A percentile compares a stretch with the other conserved stretches of the same genome.
These are phyloP conservation scores for Dromiciops gliroides DNA, from an alignment of 2,113 vertebrate species.

Conservation along the genomic window DNA sequence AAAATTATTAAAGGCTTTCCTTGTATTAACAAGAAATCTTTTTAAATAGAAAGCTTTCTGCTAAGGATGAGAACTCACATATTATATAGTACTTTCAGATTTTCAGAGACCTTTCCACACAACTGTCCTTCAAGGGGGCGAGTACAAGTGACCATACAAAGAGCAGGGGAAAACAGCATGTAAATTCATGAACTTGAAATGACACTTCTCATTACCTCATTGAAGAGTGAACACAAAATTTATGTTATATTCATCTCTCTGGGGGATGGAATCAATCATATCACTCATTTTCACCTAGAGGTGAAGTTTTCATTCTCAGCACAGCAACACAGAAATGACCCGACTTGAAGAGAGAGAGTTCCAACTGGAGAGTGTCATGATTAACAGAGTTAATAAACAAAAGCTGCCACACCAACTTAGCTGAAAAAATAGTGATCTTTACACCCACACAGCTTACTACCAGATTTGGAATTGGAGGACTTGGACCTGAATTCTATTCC, in stretches of 20 bases:
- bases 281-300: conserved; percentile 37
- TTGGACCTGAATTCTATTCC: background rate
- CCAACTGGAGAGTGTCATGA: background rate
- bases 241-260: conserved; percentile 39
- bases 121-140: background rate
- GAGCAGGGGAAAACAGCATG: background rate
- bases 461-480: background rate
- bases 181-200: conserved; percentile 56
- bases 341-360: background rate
- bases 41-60: background rate
- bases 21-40: background rate
- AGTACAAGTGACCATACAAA: background rate
- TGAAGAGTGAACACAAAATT: conserved; percentile 31
- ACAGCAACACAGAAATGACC: conserved; percentile 34
- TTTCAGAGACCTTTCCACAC: background rate
- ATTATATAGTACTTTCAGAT: too few relatives aligned
- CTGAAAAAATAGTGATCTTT: conserved; percentile 14
- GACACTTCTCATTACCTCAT: conserved; percentile 3
- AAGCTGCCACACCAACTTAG: background rate
- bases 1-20: conserved; percentile 7
- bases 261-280: conserved; percentile 20
- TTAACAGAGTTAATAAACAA: background rate
- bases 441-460: background rate
- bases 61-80: background rate
- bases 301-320: conserved; percentile 22